Base-by-base conservation (phyloP, 2,888 invertebrate genomes). In the Adelphocoris suturalis region DNA sequence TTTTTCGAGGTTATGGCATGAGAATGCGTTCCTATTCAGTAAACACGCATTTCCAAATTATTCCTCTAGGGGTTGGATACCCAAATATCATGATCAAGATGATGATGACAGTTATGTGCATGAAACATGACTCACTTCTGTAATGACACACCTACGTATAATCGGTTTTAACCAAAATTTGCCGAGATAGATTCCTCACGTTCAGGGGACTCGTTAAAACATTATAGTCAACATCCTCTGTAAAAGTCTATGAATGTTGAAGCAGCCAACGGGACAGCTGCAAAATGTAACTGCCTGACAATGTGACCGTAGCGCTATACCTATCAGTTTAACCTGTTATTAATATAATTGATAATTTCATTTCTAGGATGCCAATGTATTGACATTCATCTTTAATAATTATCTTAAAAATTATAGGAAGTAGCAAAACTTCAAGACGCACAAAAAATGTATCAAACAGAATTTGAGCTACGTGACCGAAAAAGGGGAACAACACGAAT, bases 401-500 rank as follows among this genome's bases (percentile, higher is more conserved):
- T 87, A 90, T 84, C 82, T 82, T 89, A 61, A 68, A 23, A 86
- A 90, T 91, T 91, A 37, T 89, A 92, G 92, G 91, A 91, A 87
- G 91, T 91, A 76, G 90, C 90, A 12, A 91, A 91, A 90, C 84
- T 92, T 37, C 91, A 91, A 88, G 92, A 92, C 52, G 91, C 91
- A 28, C 90, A 91, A 55, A 91, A 91, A 85, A 91, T 92, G 90
- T 92, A 92, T 87, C 91, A 91, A 90, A 91, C 91, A 37, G 92
- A 92, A 90, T 88, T 91, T 37, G 92, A 92, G n/a, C 90, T 92
- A 13, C 89, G 92, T 46, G 91, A 92, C 61, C 87, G 91, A 48
- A 92, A 91, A 91, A 90, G 91, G 55, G 91, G 91, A 28, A 76
- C 47, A 9, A 91, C 90, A 23, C 89, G 90, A 57, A 82, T 90